Conservation (phyloP, 2,113 vertebrate genomes). For the Polypterus bichir region DNA sequence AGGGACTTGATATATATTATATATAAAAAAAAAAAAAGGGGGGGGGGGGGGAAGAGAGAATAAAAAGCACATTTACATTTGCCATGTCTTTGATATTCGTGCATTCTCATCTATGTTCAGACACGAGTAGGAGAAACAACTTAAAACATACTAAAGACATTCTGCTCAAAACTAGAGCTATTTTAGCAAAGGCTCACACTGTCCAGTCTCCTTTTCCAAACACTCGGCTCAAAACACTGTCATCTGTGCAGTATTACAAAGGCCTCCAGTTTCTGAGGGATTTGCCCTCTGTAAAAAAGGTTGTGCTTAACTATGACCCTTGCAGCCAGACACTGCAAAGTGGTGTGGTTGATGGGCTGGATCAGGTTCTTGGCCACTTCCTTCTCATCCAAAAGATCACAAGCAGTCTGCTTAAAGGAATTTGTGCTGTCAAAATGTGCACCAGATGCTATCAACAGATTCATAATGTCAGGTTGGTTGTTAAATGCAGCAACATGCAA, state of each 20-base stretch:
- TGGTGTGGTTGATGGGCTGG: slow-evolving; percentile 94
- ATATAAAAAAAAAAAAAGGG: too few species aligned
- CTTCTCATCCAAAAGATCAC: slow-evolving; percentile 89
- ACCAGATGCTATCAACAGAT: slow-evolving; percentile 84
- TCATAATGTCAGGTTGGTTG: slow-evolving; percentile 96
- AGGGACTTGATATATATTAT: too few species aligned
- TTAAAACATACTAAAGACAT: too few species aligned
- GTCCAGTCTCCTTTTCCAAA: too few species aligned
- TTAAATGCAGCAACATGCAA: slow-evolving; percentile 89
- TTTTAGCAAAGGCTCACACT: too few species aligned
- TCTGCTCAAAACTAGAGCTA: too few species aligned
- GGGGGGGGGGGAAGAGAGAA: too few species aligned
- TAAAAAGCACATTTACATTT: too few species aligned
- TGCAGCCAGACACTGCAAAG: slow-evolving; percentile 92
- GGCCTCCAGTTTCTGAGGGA: slow-evolving; percentile 88
- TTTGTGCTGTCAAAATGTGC: slow-evolving; percentile 97
- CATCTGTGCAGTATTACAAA: slow-evolving; percentile 95
- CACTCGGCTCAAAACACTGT: slow-evolving; percentile 27
- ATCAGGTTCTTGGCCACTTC: slow-evolving; percentile 91
- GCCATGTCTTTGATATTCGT: too few species aligned
- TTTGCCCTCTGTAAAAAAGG: slow-evolving; percentile 72
- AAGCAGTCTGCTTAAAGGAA: slow-evolving; percentile 76
- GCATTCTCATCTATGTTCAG: too few species aligned
- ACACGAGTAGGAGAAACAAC: too few species aligned
- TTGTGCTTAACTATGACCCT: slow-evolving; percentile 79